phyloP scores from a whole-genome alignment of 2,113 vertebrate species.

The Pygoscelis antarcticus region DNA sequence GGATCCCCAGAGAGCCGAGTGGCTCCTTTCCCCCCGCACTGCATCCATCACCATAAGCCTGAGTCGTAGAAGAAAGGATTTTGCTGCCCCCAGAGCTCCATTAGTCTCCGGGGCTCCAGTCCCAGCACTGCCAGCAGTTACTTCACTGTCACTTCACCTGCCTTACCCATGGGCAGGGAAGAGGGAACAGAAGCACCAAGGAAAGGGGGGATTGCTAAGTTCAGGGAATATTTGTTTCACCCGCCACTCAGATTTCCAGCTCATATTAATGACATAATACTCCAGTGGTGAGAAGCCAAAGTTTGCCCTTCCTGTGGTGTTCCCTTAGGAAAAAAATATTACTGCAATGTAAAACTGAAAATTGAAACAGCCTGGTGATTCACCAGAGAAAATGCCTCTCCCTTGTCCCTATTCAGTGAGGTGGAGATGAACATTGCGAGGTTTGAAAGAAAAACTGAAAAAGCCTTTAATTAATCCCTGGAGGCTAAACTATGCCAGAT shows the following conservation, averaged over 20 bases:
- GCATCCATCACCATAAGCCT: background rate
- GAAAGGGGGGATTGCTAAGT: background rate
- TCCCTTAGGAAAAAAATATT: constrained; percentile 31
- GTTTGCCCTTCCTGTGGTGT: constrained; percentile 36
- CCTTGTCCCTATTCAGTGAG: constrained; percentile 17
- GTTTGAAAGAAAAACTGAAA: constrained; percentile 61
- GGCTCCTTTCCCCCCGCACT: background rate
- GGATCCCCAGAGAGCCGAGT: background rate
- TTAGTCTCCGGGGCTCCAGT: background rate
- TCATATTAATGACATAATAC: background rate
- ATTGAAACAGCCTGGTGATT: constrained; percentile 48
- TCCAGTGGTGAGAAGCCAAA: constrained; percentile 3
- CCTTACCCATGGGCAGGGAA: background rate
- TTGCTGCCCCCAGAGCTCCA: background rate
- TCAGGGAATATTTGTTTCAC: background rate
- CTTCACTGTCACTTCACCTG: background rate
- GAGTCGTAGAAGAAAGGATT: background rate
- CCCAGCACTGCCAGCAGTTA: background rate
- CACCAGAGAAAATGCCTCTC: constrained; percentile 46
- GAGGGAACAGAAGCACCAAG: background rate
- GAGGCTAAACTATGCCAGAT: constrained; percentile 27
- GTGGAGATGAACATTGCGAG: constrained; percentile 12
- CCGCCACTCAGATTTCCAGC: background rate
- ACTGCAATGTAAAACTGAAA: constrained; percentile 20
- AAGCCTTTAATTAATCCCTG: constrained; percentile 61